These are phyloP conservation scores for Enteromius viviparus DNA, from an alignment of 2,797 vertebrate species.

Conservation along the genomic window DNA sequence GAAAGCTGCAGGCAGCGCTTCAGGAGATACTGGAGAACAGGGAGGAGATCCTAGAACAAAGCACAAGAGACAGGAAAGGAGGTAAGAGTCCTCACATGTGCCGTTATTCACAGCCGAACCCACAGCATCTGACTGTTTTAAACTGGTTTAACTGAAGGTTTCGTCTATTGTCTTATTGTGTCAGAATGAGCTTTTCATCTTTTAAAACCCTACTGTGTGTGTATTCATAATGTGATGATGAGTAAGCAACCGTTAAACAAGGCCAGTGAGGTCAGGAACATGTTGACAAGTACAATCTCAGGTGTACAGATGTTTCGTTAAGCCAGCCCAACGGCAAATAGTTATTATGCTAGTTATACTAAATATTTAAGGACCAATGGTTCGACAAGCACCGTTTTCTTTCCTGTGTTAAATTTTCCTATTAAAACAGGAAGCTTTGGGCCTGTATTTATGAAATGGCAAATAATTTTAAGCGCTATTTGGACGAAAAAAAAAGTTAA, in stretches of 20 bases:
- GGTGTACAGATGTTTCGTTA: not conserved
- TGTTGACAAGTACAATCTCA: not conserved
- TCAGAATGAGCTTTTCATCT: not conserved
- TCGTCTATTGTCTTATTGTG: conserved; percentile 15
- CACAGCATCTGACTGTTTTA: not conserved
- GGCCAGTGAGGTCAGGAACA: not conserved
- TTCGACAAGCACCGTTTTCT: not conserved
- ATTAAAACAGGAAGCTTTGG: not conserved
- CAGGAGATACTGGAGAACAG: conserved; percentile 91
- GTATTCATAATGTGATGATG: conserved; percentile 16
- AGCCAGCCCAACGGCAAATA: not conserved
- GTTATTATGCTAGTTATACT: not conserved
- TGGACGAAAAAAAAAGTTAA: not conserved
- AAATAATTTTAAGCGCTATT: not conserved
- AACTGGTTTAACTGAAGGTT: conserved; percentile 32
- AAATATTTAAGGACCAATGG: not conserved
- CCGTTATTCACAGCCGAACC: conserved; percentile 14
- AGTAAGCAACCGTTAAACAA: conserved; percentile 10
- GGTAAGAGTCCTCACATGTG: conserved; percentile 63
- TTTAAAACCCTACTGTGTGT: conserved; percentile 11
- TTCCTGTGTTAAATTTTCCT: not conserved
- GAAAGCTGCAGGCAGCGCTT: conserved; percentile 93
- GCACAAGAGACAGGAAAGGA: conserved; percentile 62
- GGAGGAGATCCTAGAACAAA: conserved; percentile 83
- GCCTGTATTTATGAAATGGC: not conserved